Base-by-base conservation (phyloP, 2,113 vertebrate genomes). In the Lophura nycthemera region DNA sequence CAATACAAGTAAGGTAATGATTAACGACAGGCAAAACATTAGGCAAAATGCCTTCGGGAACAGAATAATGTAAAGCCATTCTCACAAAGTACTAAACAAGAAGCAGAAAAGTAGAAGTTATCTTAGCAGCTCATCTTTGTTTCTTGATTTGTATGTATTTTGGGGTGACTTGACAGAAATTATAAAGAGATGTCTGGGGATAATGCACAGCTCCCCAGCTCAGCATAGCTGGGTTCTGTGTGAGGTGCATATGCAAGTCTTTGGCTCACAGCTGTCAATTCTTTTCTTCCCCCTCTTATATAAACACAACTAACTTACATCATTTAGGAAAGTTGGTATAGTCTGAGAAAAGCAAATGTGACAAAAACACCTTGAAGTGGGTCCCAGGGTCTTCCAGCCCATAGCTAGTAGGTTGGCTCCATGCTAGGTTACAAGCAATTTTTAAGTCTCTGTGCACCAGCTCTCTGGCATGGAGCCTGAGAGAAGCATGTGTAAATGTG, bases 1-100 rank as follows among this genome's bases (percentile, higher is more conserved):
- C 82, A 88, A 6, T 27, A 59, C 34, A 70, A 79, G 63, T 36
- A 54, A 83, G 48, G 40, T 72, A 60, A 93, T 74, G 77, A 74
- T 16, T 78, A 69, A 75, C 8, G n/a, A 82, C 25, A 79, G 42
- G 10, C 45, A 71, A 36, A 42, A 73, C 12, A 29, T 3, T 1
- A 66, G 60, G 15, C n/a, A 74, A 69, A 82, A 60, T 8, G 8
- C 36, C 12, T 70, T 2, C 43, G 29, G 47, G 90, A 89, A 48
- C 8, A 64, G 20, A 82, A 22, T 48, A 43, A 83, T 70, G 79
- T 57, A 69, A 91, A 87, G 32, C 15, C 29, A 24, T 52, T 82
- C 48, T 63, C 64, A 79, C 10, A 38, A 67, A 48, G 66, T n/a
- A 36, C 32, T 57, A 75, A 69, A 72, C 10, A 70, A 71, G 43